phyloP scores from a whole-genome alignment of 2,888 invertebrate species.

The Noctua janthina region DNA sequence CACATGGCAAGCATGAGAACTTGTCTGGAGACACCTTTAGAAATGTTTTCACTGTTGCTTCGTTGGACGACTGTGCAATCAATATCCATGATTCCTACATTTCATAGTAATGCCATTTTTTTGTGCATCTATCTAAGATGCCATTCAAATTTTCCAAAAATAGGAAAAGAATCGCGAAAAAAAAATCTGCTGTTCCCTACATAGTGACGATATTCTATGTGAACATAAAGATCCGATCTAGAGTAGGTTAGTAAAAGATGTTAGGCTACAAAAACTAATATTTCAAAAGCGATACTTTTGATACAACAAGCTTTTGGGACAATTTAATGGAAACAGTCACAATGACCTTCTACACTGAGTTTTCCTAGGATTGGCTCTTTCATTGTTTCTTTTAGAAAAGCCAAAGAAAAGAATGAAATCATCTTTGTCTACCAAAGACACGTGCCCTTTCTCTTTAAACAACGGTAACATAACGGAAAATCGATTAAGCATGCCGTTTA shows the following conservation, averaged over 20 bases:
- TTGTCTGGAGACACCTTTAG: slow-evolving; percentile 16
- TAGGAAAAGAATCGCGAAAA: background rate
- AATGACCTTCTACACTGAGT: background rate
- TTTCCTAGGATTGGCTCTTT: too few species aligned
- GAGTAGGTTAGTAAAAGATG: background rate
- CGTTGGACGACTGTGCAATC: background rate
- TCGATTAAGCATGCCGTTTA: slow-evolving; percentile 1
- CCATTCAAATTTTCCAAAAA: background rate
- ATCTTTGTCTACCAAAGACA: background rate
- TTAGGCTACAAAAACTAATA: background rate
- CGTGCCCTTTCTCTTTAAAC: background rate
- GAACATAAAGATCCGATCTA: background rate
- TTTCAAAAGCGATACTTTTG: background rate
- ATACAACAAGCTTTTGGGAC: background rate
- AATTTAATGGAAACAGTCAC: background rate
- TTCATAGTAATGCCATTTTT: background rate
- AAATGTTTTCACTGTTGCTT: slow-evolving; percentile 8
- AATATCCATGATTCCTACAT: background rate
- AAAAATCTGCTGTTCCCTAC: background rate
- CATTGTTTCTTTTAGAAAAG: too few species aligned
- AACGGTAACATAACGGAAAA: background rate
- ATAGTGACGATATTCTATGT: background rate
- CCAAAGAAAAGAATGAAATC: background rate
- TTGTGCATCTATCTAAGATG: too few species aligned
- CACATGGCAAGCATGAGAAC: slow-evolving; percentile 20